Evolutionary conservation across 2,113 vertebrate species (phyloP).

Genomic region (Callopanchax toddi): DNA sequence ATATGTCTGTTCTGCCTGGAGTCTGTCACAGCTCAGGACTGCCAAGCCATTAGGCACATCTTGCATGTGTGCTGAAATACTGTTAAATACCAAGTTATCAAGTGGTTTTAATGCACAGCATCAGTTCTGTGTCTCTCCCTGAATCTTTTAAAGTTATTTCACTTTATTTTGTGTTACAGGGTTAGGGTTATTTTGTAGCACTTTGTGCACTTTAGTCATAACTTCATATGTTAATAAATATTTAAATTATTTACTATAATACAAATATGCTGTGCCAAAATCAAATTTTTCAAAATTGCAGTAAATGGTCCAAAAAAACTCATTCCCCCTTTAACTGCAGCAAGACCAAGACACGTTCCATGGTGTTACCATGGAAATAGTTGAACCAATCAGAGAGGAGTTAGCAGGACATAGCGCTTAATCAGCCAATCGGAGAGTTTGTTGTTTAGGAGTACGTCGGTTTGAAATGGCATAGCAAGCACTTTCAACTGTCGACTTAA

Average conservation of each 20-base stretch:
- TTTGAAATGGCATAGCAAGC: conserved; percentile 73
- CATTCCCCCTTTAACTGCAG: background rate
- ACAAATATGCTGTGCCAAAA: background rate
- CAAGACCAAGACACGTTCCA: conserved; percentile 32
- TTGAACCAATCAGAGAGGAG: conserved; percentile 59
- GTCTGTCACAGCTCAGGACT: conserved; percentile 30
- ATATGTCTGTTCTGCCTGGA: conserved; percentile 65
- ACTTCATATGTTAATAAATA: background rate
- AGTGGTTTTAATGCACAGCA: conserved; percentile 8
- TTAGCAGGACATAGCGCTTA: background rate
- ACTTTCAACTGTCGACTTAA: conserved; percentile 55
- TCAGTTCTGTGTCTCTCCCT: background rate
- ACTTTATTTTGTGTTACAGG: background rate
- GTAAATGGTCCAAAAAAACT: background rate
- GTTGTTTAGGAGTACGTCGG: conserved; percentile 49
- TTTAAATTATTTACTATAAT: background rate
- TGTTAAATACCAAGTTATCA: conserved; percentile 31
- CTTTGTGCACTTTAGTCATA: background rate
- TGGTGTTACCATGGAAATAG: conserved; percentile 64
- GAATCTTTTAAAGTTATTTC: background rate
- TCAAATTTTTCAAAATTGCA: background rate
- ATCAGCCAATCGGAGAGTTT: conserved; percentile 60
- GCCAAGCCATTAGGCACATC: conserved; percentile 47
- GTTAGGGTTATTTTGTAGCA: background rate
- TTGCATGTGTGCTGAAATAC: conserved; percentile 54